Percentiles rank a stretch among this genome's conserved stretches.
phyloP scores from a whole-genome alignment of 2,888 invertebrate species.

The Anaspis maculata region DNA sequence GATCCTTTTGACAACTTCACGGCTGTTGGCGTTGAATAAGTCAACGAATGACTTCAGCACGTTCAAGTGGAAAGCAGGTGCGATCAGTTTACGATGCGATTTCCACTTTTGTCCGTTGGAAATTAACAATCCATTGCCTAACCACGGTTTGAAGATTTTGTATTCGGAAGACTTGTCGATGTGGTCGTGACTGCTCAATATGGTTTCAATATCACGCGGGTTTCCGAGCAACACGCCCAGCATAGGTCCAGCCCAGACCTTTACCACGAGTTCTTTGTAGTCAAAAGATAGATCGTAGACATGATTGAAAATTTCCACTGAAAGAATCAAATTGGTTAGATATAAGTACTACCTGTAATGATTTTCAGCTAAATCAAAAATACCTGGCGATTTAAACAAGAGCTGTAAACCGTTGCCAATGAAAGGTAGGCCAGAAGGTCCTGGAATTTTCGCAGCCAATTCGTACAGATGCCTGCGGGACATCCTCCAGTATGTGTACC shows the following conservation, averaged over 20 bases:
- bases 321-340: too few species aligned
- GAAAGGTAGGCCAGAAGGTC: constrained; percentile 63
- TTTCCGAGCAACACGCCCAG: constrained; percentile 65
- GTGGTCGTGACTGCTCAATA: constrained; percentile 70
- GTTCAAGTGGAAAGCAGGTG: constrained; percentile 82
- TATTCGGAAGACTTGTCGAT: constrained; percentile 75
- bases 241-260: constrained; percentile 70
- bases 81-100: constrained; percentile 75
- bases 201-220: constrained; percentile 64
- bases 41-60: constrained; percentile 80
- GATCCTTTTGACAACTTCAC: constrained; percentile 63
- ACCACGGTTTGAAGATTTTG: constrained; percentile 74
- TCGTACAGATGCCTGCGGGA: constrained; percentile 62
- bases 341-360: too few species aligned
- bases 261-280: constrained; percentile 52
- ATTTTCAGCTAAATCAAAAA: too few species aligned
- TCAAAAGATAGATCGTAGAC: constrained; percentile 48
- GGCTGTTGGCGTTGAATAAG: constrained; percentile 74
- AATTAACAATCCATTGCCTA: constrained; percentile 76
- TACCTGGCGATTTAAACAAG: too few species aligned
- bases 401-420: constrained; percentile 67
- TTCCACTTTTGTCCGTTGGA: constrained; percentile 83
- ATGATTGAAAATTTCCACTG: constrained; percentile 61
- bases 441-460: constrained; percentile 62
- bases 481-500: constrained; percentile 67